phyloP scores from a whole-genome alignment of 2,113 vertebrate species.

The Elachura formosa region DNA sequence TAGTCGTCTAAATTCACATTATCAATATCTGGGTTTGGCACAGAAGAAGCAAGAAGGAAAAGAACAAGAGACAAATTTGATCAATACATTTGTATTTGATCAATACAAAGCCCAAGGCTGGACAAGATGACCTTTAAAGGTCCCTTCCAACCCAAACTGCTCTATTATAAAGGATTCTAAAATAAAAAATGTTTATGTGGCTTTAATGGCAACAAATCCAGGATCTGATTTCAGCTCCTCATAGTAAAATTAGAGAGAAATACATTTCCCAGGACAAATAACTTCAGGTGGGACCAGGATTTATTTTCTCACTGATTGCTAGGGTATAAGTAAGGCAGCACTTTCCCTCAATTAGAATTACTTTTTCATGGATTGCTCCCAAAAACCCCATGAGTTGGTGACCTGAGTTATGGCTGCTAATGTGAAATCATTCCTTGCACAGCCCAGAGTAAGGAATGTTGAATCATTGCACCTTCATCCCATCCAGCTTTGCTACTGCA shows the following conservation, averaged over 20 bases:
- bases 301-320: background rate
- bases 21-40: constrained; percentile 79
- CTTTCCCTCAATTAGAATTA: background rate
- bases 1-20: constrained; percentile 93
- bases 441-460: fast-evolving
- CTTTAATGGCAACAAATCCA: background rate
- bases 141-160: background rate
- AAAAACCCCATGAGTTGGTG: background rate
- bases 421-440: background rate
- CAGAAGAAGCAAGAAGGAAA: background rate
- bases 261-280: background rate
- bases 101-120: background rate
- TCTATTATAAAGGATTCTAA: background rate
- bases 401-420: background rate
- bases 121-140: background rate
- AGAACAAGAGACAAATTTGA: background rate
- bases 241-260: background rate
- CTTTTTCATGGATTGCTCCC: background rate
- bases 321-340: background rate
- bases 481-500: background rate
- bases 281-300: background rate
- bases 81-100: no score
- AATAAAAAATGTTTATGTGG: fast-evolving
- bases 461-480: background rate
- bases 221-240: background rate